Conservation (phyloP, 2,888 invertebrate genomes). For the Dynastes tityus region DNA sequence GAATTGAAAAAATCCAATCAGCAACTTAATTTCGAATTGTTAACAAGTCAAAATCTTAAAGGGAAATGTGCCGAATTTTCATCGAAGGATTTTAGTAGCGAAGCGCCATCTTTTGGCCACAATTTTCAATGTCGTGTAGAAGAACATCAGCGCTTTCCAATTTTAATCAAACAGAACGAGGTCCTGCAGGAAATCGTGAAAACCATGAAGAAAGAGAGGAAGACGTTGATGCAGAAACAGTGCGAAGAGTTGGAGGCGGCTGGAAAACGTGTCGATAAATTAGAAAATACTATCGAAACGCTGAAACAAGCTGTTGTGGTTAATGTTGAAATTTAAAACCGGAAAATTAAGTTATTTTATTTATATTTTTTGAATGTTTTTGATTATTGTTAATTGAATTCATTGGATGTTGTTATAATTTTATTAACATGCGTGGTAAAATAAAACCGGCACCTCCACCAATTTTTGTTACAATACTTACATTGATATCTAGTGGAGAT, state of each 20-base stretch:
- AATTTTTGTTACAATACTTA: no score
- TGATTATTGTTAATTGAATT: no score
- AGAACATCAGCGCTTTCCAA: conserved; percentile 53
- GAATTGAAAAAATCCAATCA: conserved; percentile 21
- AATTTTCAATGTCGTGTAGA: conserved; percentile 46
- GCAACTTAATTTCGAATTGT: conserved; percentile 43
- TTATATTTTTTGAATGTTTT: no score
- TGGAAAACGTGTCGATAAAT: conserved; percentile 54
- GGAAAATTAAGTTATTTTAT: neutral
- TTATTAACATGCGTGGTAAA: no score
- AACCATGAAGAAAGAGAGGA: conserved; percentile 55
- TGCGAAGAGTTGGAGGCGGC: conserved; percentile 43
- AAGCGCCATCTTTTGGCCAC: neutral
- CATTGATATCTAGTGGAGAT: no score
- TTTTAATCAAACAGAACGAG: conserved; percentile 54
- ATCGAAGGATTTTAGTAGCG: neutral
- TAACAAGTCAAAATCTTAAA: conserved; percentile 45
- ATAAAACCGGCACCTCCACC: no score
- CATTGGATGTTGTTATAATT: no score
- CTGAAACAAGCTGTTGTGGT: conserved; percentile 11
- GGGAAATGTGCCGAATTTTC: neutral
- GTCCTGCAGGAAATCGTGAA: conserved; percentile 58
- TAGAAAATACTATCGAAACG: conserved; percentile 53
- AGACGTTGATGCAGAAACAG: conserved; percentile 31
- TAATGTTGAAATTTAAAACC: conserved; percentile 18